Evolutionary conservation across 2,888 invertebrate genomes (phyloP).

Genomic region (Lepeophtheirus nordmannii): DNA sequence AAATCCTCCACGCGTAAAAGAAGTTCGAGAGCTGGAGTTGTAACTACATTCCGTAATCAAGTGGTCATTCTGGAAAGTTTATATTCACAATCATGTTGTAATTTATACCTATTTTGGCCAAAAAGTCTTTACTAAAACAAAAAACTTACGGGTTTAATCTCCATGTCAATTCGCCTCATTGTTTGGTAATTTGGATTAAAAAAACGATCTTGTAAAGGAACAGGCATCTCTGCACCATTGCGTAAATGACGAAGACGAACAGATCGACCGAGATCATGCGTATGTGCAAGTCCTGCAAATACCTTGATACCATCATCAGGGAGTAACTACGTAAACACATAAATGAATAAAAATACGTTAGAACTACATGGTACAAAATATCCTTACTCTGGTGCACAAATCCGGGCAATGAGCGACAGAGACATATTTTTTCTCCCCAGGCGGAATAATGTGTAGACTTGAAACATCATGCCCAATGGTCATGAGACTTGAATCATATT

Average conservation of each 20-base stretch:
- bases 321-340: slow-evolving; percentile 27
- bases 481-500: slow-evolving; percentile 61
- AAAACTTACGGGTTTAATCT: slow-evolving; percentile 11
- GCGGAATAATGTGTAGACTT: slow-evolving; percentile 66
- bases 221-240: slow-evolving; percentile 53
- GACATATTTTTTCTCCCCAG: slow-evolving; percentile 51
- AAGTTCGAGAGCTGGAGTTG: slow-evolving; percentile 50
- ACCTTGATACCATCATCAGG: slow-evolving; percentile 64
- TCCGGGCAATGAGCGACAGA: slow-evolving; percentile 20
- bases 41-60: slow-evolving; percentile 70
- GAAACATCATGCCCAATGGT: slow-evolving; percentile 62
- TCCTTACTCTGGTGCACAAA: slow-evolving; percentile 15
- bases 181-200: slow-evolving; percentile 77
- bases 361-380: not conserved
- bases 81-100: too few species aligned
- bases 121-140: not conserved
- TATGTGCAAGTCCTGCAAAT: slow-evolving; percentile 63
- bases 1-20: slow-evolving; percentile 59
- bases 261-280: slow-evolving; percentile 48
- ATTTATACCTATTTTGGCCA: too few species aligned
- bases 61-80: slow-evolving; percentile 49
- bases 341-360: not conserved
- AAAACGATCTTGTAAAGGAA: slow-evolving; percentile 33
- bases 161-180: slow-evolving; percentile 53
- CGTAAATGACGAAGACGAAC: slow-evolving; percentile 60